Conservation (phyloP, 2,113 vertebrate genomes). For the Potamarius usumacintae region DNA sequence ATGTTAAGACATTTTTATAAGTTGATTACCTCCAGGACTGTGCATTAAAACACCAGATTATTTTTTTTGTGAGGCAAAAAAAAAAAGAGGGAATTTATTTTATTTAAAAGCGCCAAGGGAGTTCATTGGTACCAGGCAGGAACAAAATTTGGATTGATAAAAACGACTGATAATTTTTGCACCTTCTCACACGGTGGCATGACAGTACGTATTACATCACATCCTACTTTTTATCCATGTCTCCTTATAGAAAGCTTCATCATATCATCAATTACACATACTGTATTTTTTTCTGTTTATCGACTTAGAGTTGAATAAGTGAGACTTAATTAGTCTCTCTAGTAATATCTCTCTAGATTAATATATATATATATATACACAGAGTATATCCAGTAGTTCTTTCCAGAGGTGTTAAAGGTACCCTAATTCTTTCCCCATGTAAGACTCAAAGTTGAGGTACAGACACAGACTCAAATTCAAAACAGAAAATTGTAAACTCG, state of each 20-base stretch:
- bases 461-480: background rate
- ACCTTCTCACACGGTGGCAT: background rate
- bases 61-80: background rate
- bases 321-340: background rate
- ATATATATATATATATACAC: background rate
- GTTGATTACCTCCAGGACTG: conserved; percentile 52
- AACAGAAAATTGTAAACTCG: background rate
- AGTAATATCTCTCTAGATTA: background rate
- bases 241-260: background rate
- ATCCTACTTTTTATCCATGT: background rate
- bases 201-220: background rate
- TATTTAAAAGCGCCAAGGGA: conserved; percentile 11
- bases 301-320: background rate
- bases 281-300: background rate
- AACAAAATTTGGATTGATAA: background rate
- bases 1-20: conserved; percentile 52
- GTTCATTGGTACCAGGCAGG: background rate
- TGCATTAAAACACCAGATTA: conserved; percentile 49
- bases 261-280: background rate
- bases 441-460: background rate
- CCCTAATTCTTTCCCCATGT: background rate
- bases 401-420: background rate
- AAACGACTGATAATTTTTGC: background rate
- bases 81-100: background rate
- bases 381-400: background rate